Conservation (phyloP, 2,888 invertebrate genomes). For the Dryocosmus kuriphilus region DNA sequence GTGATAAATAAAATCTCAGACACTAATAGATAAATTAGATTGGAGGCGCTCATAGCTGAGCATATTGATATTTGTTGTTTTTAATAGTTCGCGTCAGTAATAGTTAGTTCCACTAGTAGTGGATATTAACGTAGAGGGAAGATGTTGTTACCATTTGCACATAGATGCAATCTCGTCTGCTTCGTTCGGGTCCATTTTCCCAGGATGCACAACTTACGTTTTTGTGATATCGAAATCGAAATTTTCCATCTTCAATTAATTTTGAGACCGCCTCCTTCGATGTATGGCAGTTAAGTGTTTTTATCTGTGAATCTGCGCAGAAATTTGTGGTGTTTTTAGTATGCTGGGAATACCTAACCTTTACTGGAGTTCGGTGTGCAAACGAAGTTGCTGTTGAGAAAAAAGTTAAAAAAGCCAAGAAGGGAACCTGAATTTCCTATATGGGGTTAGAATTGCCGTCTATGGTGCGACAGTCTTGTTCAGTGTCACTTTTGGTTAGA, state of each 20-base stretch:
- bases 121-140: too few relatives aligned
- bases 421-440: constrained; percentile 8
- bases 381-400: background rate
- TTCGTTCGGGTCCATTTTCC: constrained; percentile 14
- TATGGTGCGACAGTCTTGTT: constrained; percentile 11
- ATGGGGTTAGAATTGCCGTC: constrained; percentile 9
- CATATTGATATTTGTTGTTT: too few relatives aligned
- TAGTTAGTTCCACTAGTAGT: too few relatives aligned
- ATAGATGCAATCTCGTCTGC: constrained; percentile 16
- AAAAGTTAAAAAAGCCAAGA: background rate
- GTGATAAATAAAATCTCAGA: too few relatives aligned
- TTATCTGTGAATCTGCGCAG: constrained; percentile 13
- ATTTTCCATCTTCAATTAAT: background rate
- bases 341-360: constrained; percentile 29
- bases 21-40: too few relatives aligned
- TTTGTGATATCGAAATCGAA: background rate
- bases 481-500: constrained; percentile 31
- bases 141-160: background rate
- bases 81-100: too few relatives aligned
- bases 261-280: background rate
- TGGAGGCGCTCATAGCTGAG: too few relatives aligned
- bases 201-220: constrained; percentile 1
- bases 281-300: background rate
- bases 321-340: constrained; percentile 24
- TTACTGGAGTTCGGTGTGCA: constrained; percentile 14